These are phyloP conservation scores for Toxotes lorentzi DNA, from an alignment of 2,797 vertebrate genomes.

Conservation along the genomic window DNA sequence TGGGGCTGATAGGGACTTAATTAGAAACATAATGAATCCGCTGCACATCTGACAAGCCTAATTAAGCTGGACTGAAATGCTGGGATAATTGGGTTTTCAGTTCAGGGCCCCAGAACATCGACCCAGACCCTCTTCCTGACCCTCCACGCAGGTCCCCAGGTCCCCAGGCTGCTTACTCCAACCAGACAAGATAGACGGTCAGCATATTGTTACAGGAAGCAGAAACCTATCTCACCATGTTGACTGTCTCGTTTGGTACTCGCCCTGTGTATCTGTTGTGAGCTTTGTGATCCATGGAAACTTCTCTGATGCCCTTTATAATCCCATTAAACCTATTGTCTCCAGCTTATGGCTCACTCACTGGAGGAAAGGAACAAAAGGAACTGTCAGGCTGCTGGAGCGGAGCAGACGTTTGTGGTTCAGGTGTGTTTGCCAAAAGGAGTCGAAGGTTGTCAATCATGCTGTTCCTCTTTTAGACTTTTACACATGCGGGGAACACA, in stretches of 20 bases:
- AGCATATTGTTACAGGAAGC: conserved; percentile 56
- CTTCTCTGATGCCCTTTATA: conserved; percentile 77
- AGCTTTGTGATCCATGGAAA: conserved; percentile 72
- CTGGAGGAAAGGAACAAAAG: conserved; percentile 46
- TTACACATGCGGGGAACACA: conserved; percentile 15
- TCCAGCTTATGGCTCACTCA: conserved; percentile 63
- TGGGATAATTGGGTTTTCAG: conserved; percentile 84
- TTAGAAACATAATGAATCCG: conserved; percentile 88
- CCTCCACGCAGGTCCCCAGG: conserved; percentile 40
- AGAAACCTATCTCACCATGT: conserved; percentile 51
- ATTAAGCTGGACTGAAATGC: conserved; percentile 83
- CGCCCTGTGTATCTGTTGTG: conserved; percentile 51
- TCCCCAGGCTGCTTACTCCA: conserved; percentile 57
- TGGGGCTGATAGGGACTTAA: conserved; percentile 85
- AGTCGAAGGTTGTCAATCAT: conserved; percentile 49
- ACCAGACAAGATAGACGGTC: conserved; percentile 54
- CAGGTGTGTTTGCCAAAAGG: conserved; percentile 47
- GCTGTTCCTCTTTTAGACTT: background rate
- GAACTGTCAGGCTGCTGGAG: conserved; percentile 31
- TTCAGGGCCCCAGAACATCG: conserved; percentile 71
- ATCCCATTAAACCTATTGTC: conserved; percentile 81
- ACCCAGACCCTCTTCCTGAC: conserved; percentile 65
- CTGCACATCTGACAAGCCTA: conserved; percentile 87
- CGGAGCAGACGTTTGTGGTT: conserved; percentile 42
- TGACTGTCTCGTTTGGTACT: conserved; percentile 54